Base-by-base conservation (phyloP, 1,140 invertebrate genomes). In the Pectinophora gossypiella region DNA sequence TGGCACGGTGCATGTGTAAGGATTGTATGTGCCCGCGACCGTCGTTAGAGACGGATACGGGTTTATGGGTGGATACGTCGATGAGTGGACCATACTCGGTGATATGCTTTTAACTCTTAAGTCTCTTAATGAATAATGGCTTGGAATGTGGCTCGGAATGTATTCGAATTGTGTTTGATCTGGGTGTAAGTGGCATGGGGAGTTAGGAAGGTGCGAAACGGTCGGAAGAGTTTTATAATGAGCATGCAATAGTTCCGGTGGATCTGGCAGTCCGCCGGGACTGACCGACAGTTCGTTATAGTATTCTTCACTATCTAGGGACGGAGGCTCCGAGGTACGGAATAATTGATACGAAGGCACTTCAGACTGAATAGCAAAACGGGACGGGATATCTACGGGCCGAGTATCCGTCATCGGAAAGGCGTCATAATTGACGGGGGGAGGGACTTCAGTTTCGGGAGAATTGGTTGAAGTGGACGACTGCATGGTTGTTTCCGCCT, bases 171-270 rank as follows among this genome's bases (percentile, higher is more conserved):
- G 72, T 16, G 64, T 68, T 63, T 62, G 67, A 44, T 78, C 69
- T n/a, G 84, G 81, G 53, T 85, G 84, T 43, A 86, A 66, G 42
- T 59, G 75, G 54, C 84, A 87, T 10, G 81, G 80, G 27, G 76
- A 80, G 35, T 82, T 73, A 9, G 86, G 87, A 27, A 89, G 70
- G 52, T 88, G 87, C 18, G 86, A 87, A 6, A 88, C 73, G 3
- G 75, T 74, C 1, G 87, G 87, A 16, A 89, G 65, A 19, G 67
- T 79, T 62, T 67, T 75, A 21, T 87, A 76, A 38, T 88, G 84
- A 9, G 81, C 87, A 52, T 89, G 86, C 51, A 89, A 62, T 27
- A 89, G 60, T 61, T 76, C 86, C 0, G 85, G 85, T 12, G 72
- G 71, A 2, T 72, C 72, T n/a, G 73, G 68, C 52, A 78, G 72